Percentiles rank a stretch among this genome's conserved stretches.
Evolutionary conservation across 92 coral and sea anemone species (phyloP).

Genomic region (Scolanthus callimorphus): DNA sequence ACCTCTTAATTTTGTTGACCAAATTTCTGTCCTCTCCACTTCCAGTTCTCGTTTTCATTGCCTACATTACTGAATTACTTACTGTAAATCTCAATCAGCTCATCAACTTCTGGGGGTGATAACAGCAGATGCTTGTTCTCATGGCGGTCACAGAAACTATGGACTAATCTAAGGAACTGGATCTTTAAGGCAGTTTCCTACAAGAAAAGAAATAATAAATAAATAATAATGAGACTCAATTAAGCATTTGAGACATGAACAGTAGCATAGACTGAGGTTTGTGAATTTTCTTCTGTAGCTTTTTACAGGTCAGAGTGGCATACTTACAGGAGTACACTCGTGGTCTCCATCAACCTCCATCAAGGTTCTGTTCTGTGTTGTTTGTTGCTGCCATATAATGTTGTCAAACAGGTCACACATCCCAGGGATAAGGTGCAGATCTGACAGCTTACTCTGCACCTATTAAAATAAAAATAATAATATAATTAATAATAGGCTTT

Average conservation of each 20-base stretch:
- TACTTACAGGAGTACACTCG: slow-evolving; percentile 78
- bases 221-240: too few relatives aligned
- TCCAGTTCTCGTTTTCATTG: background rate
- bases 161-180: slow-evolving; percentile 91
- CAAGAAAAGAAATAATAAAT: too few relatives aligned
- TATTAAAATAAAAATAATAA: slow-evolving; percentile 2
- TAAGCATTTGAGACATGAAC: too few relatives aligned
- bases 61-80: slow-evolving; percentile 7
- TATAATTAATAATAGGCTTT: background rate
- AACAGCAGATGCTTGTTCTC: slow-evolving; percentile 96
- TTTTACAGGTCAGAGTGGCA: background rate
- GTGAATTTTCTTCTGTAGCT: background rate
- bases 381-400: slow-evolving; percentile 71
- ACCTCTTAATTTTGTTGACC: background rate
- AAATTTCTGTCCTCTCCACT: background rate
- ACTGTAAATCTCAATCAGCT: slow-evolving; percentile 83
- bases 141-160: slow-evolving; percentile 97
- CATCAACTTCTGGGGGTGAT: slow-evolving; percentile 79
- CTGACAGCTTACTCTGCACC: slow-evolving; percentile 86
- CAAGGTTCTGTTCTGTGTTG: slow-evolving; percentile 21
- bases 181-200: slow-evolving; percentile 93
- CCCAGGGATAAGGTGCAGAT: slow-evolving; percentile 76
- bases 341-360: slow-evolving; percentile 51
- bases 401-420: slow-evolving; percentile 83
- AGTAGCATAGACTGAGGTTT: too few relatives aligned